A percentile compares a stretch with the other conserved stretches of the same genome.
Evolutionary conservation across 2,888 invertebrate genomes (phyloP).

Genomic region (Osedax fenrisi): DNA sequence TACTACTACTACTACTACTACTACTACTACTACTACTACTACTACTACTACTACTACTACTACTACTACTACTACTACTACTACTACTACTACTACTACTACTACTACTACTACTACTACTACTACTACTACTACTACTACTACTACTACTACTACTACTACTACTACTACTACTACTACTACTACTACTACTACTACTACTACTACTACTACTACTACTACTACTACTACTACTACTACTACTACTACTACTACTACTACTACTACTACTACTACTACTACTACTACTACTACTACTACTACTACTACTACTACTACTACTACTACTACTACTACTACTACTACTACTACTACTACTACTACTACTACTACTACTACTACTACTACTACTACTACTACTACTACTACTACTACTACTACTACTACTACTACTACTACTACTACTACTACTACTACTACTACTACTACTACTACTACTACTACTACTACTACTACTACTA

Average conservation of each 20-base stretch:
- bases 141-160: constrained; percentile 9
- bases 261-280: constrained; percentile 13
- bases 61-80: constrained; percentile 6
- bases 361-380: constrained; percentile 8
- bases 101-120: constrained; percentile 13
- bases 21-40: constrained; percentile 12
- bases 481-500: neutral
- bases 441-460: neutral
- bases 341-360: constrained; percentile 8
- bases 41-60: constrained; percentile 3
- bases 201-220: neutral
- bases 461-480: constrained; percentile 1
- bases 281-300: constrained; percentile 13
- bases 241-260: constrained; percentile 18
- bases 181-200: constrained; percentile 10
- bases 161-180: constrained; percentile 9
- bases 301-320: neutral
- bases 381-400: neutral
- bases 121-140: neutral
- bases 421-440: neutral
- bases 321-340: constrained; percentile 3
- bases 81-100: constrained; percentile 2
- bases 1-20: constrained; percentile 18
- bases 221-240: constrained; percentile 15
- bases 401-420: constrained; percentile 6